Evolutionary conservation across 2,797 vertebrate genomes (phyloP).

Genomic region (Bradypus variegatus): DNA sequence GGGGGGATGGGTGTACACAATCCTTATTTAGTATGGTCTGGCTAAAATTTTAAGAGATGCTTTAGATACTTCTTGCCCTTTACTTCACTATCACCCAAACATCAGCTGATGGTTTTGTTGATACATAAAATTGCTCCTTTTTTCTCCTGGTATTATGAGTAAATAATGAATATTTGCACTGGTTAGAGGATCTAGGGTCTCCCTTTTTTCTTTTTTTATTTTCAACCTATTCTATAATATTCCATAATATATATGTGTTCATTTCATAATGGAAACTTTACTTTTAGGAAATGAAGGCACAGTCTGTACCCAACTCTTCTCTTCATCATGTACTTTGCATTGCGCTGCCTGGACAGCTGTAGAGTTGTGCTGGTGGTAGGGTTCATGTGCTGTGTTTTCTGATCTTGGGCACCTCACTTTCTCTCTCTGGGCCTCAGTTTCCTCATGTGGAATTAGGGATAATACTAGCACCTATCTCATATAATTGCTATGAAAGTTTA

Average conservation of each 20-base stretch:
- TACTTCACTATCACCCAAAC: background rate
- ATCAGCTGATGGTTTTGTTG: background rate
- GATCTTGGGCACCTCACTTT: background rate
- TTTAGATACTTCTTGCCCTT: background rate
- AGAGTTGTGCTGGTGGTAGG: background rate
- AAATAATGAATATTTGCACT: background rate
- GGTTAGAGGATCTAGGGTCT: background rate
- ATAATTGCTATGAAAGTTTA: background rate
- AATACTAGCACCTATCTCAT: background rate
- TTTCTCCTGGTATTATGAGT: background rate
- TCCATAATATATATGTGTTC: background rate
- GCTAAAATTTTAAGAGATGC: too few species aligned
- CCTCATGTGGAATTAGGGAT: background rate
- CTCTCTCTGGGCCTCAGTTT: background rate
- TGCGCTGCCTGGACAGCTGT: background rate
- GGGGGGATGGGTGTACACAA: too few species aligned
- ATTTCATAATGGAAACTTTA: background rate
- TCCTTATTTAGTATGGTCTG: background rate
- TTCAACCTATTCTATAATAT: background rate
- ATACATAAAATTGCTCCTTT: background rate
- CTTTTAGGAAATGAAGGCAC: background rate
- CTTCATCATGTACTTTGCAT: accelerated
- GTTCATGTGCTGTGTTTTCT: background rate
- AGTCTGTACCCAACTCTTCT: background rate
- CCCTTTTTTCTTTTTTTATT: background rate